Base-by-base conservation (phyloP, 2,797 vertebrate genomes). In the Hypotaenidia okinawae region DNA sequence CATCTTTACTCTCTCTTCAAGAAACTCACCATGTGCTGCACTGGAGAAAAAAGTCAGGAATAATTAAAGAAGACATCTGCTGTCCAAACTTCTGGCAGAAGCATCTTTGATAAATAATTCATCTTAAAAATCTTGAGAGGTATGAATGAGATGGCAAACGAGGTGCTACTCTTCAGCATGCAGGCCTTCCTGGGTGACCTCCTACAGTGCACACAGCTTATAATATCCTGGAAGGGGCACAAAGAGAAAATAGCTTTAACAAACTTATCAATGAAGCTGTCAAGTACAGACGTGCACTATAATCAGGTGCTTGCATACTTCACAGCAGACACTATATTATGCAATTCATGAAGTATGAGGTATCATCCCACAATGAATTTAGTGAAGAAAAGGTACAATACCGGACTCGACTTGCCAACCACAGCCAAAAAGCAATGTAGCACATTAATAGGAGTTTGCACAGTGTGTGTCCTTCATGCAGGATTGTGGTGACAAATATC, bases 381-480 rank as follows among this genome's bases (percentile, higher is more conserved):
- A 35, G 61, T 73, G 35, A 77, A 87, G 75, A 63, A 80, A 84
- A 90, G 19, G 27, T 24, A 69, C 83, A 93, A 45, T 57, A 58
- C 11, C 45, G 51, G 58, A 8, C 69, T 81, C 33, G n/a, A 9
- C n/a, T 85, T 61, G 16, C 33, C 82, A 43, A 47, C 70, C 47
- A 72, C 41, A 74, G 22, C 74, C 25, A 11, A 64, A 81, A 94
- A 85, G 77, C 92, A 93, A 92, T 43, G 83, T 80, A 91, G 58
- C 81, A 58, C 91, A 72, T 95, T 94, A 96, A 94, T 95, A 96
- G 84, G 91, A 80, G 84, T 92, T 92, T 57, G 63, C 96, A 95
- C 93, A 96, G 96, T n/a, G 49, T 88, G 94, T 84, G 93, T 95
- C 97, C 97, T 97, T 95, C 91, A 77, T 59, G 78, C 78, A 92